Percentiles rank a stretch among this genome's conserved stretches.
These are phyloP conservation scores for Gulo gulo DNA, from an alignment of 2,113 vertebrate species.

Conservation along the genomic window DNA sequence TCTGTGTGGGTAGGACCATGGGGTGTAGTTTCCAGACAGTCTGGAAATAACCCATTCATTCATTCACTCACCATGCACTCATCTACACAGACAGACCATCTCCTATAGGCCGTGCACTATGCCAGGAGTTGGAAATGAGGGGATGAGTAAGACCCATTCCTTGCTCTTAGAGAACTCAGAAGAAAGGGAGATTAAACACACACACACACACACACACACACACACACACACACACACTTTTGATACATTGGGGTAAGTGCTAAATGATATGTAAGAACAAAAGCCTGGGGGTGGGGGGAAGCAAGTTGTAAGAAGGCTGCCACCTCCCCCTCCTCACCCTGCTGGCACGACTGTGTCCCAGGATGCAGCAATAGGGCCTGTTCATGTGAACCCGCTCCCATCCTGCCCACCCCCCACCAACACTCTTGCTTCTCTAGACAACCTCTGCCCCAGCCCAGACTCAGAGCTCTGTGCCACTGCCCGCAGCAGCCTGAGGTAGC, in stretches of 20 bases:
- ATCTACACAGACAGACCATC: not conserved
- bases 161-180: not conserved
- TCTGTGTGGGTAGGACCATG: fast-evolving
- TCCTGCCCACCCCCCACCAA: too few relatives aligned
- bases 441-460: too few relatives aligned
- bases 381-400: fast-evolving
- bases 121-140: not conserved
- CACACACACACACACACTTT: not conserved
- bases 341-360: not conserved
- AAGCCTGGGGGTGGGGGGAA: fast-evolving
- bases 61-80: not conserved
- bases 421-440: not conserved
- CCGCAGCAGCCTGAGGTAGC: not conserved
- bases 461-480: not conserved
- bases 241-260: not conserved
- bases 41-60: not conserved
- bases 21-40: not conserved
- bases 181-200: not conserved
- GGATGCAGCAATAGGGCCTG: fast-evolving
- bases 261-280: not conserved
- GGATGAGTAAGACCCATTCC: not conserved
- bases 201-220: fast-evolving
- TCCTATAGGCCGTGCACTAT: fast-evolving
- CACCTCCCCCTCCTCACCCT: not conserved
- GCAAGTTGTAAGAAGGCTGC: not conserved